Evolutionary conservation across 2,888 invertebrate genomes (phyloP).

Genomic region (Yponomeuta plumbellus): DNA sequence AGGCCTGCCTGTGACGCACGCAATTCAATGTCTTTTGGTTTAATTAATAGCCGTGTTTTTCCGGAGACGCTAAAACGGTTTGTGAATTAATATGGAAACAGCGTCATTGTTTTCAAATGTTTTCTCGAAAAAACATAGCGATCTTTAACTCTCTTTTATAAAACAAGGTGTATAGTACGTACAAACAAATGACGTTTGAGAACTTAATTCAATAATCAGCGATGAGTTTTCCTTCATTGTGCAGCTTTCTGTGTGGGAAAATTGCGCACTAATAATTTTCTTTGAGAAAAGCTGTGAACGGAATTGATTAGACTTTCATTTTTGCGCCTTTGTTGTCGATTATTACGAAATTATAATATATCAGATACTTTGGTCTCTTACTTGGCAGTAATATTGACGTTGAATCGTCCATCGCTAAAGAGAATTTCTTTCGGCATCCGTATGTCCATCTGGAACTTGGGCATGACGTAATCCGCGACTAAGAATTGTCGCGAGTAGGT

Average conservation of each 20-base stretch:
- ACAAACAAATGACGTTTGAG: slow-evolving; percentile 6
- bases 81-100: not conserved
- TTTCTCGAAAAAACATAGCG: not conserved
- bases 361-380: slow-evolving; percentile 51
- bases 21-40: not conserved
- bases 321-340: slow-evolving; percentile 2
- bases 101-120: not conserved
- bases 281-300: slow-evolving; percentile 8
- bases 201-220: slow-evolving; percentile 6
- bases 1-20: not conserved
- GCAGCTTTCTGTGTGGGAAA: slow-evolving; percentile 34
- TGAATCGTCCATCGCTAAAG: slow-evolving; percentile 86
- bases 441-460: slow-evolving; percentile 93
- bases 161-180: not conserved
- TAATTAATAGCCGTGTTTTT: not conserved
- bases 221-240: slow-evolving; percentile 38
- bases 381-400: slow-evolving; percentile 88
- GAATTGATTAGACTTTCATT: not conserved
- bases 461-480: slow-evolving; percentile 94
- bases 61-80: not conserved
- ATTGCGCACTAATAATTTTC: not conserved
- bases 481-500: slow-evolving; percentile 83
- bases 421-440: slow-evolving; percentile 89
- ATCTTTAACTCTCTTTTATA: not conserved
- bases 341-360: not conserved